phyloP scores from a whole-genome alignment of 92 coral and sea anemone species.

The Plumapathes pennacea region DNA sequence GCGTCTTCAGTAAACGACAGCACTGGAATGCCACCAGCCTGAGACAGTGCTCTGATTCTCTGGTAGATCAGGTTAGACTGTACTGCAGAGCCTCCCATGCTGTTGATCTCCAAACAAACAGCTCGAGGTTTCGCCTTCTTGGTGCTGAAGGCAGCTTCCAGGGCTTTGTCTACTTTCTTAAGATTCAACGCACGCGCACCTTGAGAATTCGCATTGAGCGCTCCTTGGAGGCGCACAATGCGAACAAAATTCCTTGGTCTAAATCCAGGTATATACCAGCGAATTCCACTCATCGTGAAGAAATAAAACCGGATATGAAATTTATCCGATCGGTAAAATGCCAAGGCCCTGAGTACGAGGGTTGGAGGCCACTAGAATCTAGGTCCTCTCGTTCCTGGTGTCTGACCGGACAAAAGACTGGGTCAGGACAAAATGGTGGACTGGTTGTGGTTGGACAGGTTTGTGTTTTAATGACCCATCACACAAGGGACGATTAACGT shows the following conservation, averaged over 20 bases:
- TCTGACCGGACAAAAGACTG: too few species aligned
- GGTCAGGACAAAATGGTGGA: background rate
- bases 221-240: constrained; percentile 74
- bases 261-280: constrained; percentile 50
- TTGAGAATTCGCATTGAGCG: constrained; percentile 6
- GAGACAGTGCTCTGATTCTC: constrained; percentile 67
- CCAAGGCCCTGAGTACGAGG: too few species aligned
- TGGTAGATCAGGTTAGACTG: constrained; percentile 76
- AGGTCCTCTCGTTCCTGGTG: too few species aligned
- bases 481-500: background rate
- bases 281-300: constrained; percentile 47
- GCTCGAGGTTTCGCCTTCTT: constrained; percentile 74
- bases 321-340: too few species aligned
- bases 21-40: constrained; percentile 61
- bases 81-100: constrained; percentile 72
- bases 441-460: background rate
- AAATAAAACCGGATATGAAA: too few species aligned
- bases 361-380: too few species aligned
- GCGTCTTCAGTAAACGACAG: constrained; percentile 73
- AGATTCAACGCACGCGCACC: constrained; percentile 41
- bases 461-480: background rate
- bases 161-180: constrained; percentile 53
- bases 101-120: constrained; percentile 79
- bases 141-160: constrained; percentile 68
- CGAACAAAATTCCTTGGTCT: constrained; percentile 73